Conservation (phyloP, 2,797 vertebrate species). For the Hafferia zeledoni region DNA sequence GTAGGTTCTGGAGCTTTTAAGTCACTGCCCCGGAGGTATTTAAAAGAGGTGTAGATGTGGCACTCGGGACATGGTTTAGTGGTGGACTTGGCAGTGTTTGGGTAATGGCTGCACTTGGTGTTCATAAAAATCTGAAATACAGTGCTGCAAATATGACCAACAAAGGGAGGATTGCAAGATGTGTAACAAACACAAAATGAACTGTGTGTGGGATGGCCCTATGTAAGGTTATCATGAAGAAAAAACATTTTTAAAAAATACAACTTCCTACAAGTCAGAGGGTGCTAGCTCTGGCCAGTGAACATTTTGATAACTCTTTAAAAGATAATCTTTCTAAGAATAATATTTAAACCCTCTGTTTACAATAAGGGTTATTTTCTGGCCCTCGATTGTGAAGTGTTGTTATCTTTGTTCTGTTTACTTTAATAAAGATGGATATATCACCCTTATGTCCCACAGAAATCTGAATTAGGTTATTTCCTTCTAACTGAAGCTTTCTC, state of each 20-base stretch:
- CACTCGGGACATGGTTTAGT: background rate
- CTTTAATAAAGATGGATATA: background rate
- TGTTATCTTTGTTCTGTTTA: background rate
- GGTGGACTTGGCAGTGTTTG: background rate
- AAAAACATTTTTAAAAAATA: background rate
- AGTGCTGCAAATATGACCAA: background rate
- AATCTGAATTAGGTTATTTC: slow-evolving; percentile 8
- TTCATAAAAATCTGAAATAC: background rate
- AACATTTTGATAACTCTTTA: background rate
- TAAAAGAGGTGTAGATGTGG: background rate
- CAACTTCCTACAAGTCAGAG: background rate
- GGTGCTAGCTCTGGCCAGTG: background rate
- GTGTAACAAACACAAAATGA: background rate
- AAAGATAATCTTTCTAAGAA: background rate
- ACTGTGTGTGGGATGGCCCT: background rate
- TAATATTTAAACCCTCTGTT: background rate
- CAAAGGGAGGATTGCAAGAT: background rate
- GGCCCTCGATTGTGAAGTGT: background rate
- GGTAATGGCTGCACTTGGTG: background rate
- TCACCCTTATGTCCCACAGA: background rate
- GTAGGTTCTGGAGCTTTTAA: background rate
- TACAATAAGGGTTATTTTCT: background rate
- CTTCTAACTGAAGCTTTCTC: background rate
- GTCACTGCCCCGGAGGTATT: background rate
- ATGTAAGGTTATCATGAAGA: background rate